Percentiles rank a stretch among this genome's conserved stretches.
phyloP scores from a whole-genome alignment of 1,140 invertebrate species.

The Agraylea sexmaculata region DNA sequence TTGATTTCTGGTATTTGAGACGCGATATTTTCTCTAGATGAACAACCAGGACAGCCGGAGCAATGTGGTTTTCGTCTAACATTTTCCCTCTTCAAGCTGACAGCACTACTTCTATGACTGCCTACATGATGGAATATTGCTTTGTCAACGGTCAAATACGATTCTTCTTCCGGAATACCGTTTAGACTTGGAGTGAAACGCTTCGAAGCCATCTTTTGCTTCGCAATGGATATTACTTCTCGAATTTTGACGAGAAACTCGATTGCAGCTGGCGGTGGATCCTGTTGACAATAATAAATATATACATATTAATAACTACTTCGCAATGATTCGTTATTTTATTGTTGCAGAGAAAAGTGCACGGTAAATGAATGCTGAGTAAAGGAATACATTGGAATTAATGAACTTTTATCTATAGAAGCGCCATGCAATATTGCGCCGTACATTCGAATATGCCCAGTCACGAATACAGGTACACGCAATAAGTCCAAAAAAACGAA shows the following conservation, averaged over 20 bases:
- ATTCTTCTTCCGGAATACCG: conserved; percentile 71
- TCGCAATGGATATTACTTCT: conserved; percentile 77
- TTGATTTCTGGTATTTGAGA: conserved; percentile 31
- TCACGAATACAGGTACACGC: too few species aligned
- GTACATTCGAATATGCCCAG: too few species aligned
- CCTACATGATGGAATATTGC: conserved; percentile 37
- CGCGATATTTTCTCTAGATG: conserved; percentile 29
- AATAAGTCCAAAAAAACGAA: too few species aligned
- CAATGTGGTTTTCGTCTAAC: conserved; percentile 42
- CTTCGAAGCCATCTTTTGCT: conserved; percentile 73
- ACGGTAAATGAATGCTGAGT: too few species aligned
- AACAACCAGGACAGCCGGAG: conserved; percentile 53
- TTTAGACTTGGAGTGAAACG: conserved; percentile 65
- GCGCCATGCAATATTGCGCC: too few species aligned
- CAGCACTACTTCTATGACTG: conserved; percentile 41
- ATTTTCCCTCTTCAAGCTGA: conserved; percentile 46
- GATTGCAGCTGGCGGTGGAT: conserved; percentile 71
- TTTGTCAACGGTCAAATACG: conserved; percentile 31
- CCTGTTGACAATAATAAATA: too few species aligned
- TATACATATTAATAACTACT: background rate
- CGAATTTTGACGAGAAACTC: conserved; percentile 79
- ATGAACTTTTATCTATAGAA: too few species aligned
- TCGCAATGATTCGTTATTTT: too few species aligned
- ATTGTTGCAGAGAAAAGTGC: too few species aligned
- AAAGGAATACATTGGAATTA: too few species aligned